Percentiles rank a stretch among this genome's conserved stretches.
These are phyloP conservation scores for Leptodactylus fuscus DNA, from an alignment of 2,113 vertebrate genomes.

Conservation along the genomic window DNA sequence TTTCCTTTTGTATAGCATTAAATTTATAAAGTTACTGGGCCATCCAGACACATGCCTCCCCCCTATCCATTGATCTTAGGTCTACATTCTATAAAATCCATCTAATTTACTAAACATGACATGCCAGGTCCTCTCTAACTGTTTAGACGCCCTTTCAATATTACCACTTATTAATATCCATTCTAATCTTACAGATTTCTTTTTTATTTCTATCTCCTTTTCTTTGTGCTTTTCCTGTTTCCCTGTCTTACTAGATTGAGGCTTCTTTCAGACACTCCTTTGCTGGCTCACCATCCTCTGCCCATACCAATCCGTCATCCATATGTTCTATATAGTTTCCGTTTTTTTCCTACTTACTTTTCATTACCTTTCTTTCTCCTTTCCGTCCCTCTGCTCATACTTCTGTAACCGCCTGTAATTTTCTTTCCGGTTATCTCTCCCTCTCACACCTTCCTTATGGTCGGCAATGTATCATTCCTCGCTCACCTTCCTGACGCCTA, in stretches of 20 bases:
- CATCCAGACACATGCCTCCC: too few species aligned
- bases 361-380: conserved; percentile 12
- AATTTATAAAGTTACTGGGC: too few species aligned
- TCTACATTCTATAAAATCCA: too few species aligned
- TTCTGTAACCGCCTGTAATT: conserved; percentile 6
- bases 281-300: background rate
- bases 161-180: background rate
- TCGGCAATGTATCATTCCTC: conserved; percentile 28
- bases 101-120: too few species aligned
- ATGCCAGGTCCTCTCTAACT: too few species aligned
- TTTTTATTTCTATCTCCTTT: background rate
- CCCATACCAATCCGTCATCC: conserved; percentile 5
- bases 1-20: too few species aligned
- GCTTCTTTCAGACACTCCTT: background rate
- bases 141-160: too few species aligned
- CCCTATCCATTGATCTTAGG: too few species aligned
- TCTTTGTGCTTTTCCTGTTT: background rate
- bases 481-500: background rate
- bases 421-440: conserved; percentile 31
- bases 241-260: background rate
- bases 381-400: conserved; percentile 7
- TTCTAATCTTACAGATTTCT: too few species aligned
- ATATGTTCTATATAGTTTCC: background rate
- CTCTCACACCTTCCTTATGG: conserved; percentile 25
- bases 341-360: background rate